phyloP scores from a whole-genome alignment of 2,113 vertebrate genomes.

The Pangasianodon hypophthalmus region DNA sequence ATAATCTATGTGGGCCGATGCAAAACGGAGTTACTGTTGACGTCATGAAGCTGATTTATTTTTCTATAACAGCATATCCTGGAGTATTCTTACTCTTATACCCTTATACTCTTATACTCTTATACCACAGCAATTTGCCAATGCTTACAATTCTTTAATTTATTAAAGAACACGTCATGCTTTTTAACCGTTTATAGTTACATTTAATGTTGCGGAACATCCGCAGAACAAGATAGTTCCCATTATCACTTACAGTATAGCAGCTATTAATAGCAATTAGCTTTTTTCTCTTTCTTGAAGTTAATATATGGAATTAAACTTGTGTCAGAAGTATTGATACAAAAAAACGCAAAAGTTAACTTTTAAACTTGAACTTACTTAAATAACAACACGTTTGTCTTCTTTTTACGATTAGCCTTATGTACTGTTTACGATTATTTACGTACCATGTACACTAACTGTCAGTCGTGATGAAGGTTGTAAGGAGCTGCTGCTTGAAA shows the following conservation, averaged over 20 bases:
- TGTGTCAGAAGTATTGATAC: neutral
- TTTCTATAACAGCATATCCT: too few relatives aligned
- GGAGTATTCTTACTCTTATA: too few relatives aligned
- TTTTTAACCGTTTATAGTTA: neutral
- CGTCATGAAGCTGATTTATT: too few relatives aligned
- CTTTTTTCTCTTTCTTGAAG: neutral
- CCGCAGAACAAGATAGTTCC: neutral
- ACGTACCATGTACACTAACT: too few relatives aligned
- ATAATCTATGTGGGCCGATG: neutral
- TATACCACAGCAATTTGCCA: neutral
- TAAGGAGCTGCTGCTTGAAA: neutral
- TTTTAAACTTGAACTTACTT: neutral
- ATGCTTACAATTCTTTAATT: neutral
- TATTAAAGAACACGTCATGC: too few relatives aligned
- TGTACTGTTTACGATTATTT: neutral
- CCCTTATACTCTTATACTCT: too few relatives aligned
- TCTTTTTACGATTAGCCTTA: neutral
- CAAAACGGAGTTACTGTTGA: neutral
- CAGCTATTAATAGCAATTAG: neutral
- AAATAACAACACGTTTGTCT: neutral
- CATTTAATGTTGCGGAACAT: neutral
- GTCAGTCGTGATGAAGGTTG: neutral
- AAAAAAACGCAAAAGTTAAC: neutral
- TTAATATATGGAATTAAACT: neutral
- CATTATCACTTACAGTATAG: neutral